Conservation (phyloP, 1,140 invertebrate species). For the Cheumatopsyche charites region DNA sequence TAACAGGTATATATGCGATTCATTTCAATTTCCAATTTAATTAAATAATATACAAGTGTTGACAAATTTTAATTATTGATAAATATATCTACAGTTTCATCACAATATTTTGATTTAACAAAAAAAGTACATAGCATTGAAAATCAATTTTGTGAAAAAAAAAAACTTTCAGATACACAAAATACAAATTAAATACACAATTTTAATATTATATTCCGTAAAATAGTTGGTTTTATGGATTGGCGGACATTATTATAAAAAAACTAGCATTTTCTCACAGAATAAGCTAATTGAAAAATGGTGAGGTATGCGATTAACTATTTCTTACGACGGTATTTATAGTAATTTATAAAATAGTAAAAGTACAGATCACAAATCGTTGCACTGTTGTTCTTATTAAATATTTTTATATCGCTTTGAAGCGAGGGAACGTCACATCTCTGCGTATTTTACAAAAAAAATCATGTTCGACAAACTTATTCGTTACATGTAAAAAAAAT, state of each 20-base stretch:
- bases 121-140: not conserved
- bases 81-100: not conserved
- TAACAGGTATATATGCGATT: constrained; percentile 8
- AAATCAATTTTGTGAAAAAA: not conserved
- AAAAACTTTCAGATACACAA: not conserved
- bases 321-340: constrained; percentile 13
- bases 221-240: not conserved
- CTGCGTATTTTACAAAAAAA: not conserved
- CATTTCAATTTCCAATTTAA: not conserved
- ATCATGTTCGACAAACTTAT: not conserved
- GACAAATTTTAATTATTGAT: not conserved
- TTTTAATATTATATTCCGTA: constrained; percentile 12
- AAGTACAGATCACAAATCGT: not conserved
- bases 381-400: not conserved
- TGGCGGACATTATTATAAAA: not conserved
- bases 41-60: constrained; percentile 1
- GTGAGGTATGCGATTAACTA: constrained; percentile 25
- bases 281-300: not conserved
- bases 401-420: not conserved
- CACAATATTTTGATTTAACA: not conserved
- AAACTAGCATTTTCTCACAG: not conserved
- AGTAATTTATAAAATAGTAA: not conserved
- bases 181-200: not conserved
- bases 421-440: not conserved
- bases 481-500: not conserved